Percentiles rank a stretch among this genome's conserved stretches.
Evolutionary conservation across 2,888 invertebrate species (phyloP).

Genomic region (Chrysotoxum bicinctum): DNA sequence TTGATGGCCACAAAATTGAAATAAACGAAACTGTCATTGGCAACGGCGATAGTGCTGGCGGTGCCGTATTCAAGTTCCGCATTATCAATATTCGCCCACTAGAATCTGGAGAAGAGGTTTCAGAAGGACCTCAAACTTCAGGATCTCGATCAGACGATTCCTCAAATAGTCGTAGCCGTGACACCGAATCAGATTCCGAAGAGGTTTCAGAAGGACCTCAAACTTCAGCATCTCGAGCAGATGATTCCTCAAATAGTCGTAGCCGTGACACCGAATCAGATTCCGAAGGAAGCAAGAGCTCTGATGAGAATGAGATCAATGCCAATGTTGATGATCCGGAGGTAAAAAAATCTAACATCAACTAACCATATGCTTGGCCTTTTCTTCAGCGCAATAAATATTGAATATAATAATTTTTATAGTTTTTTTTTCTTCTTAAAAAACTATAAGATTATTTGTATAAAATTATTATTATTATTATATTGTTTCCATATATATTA

Average conservation of each 20-base stretch:
- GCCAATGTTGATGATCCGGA: slow-evolving; percentile 78
- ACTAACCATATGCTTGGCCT: slow-evolving; percentile 65
- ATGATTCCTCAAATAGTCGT: slow-evolving; percentile 72
- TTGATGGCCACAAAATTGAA: slow-evolving; percentile 83
- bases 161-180: slow-evolving; percentile 70
- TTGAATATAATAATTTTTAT: slow-evolving; percentile 21
- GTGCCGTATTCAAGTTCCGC: slow-evolving; percentile 82
- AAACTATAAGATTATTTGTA: slow-evolving; percentile 68
- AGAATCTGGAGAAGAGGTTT: slow-evolving; percentile 78
- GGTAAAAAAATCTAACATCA: slow-evolving; percentile 78
- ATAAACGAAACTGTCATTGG: slow-evolving; percentile 83
- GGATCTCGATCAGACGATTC: slow-evolving; percentile 40
- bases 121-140: slow-evolving; percentile 19
- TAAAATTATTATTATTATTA: slow-evolving; percentile 37
- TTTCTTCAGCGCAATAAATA: slow-evolving; percentile 68
- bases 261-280: slow-evolving; percentile 67
- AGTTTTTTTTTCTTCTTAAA: not conserved
- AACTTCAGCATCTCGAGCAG: not conserved
- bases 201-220: slow-evolving; percentile 60
- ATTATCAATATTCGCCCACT: slow-evolving; percentile 83
- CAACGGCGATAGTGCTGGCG: slow-evolving; percentile 79
- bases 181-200: slow-evolving; percentile 74
- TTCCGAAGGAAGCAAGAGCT: slow-evolving; percentile 76
- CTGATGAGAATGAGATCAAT: slow-evolving; percentile 78
- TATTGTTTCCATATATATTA: slow-evolving; percentile 40